Base-by-base conservation (phyloP, 1,140 invertebrate genomes). In the Atta texana region DNA sequence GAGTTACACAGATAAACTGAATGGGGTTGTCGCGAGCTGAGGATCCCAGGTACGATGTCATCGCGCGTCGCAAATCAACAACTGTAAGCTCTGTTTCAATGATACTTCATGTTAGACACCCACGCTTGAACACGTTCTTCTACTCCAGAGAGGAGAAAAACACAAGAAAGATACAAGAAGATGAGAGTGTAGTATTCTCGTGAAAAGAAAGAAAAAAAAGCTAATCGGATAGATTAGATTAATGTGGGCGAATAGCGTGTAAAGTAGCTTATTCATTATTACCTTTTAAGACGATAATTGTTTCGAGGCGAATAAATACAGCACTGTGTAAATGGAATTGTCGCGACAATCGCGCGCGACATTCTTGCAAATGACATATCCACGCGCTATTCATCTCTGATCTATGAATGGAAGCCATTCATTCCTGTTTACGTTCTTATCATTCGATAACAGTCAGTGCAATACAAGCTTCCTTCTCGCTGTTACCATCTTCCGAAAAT, bases 71-170 rank as follows among this genome's bases (percentile, higher is more conserved):
- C 31, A 8, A 24, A 6, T 16, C 21, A 21, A 81, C 77, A 57
- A 71, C 57, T 74, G 39, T n/a, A 16, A 49, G 34, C 24, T 24
- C 68, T 14, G 16, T 21, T n/a, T 49, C 63, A 69, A 71, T 24
- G 68, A 51, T 31, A 49, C 53, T 72, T 34, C 24, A 59, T n/a
- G 51, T 86, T 75, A 80, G 87, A 77, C 75, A 68, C 61, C 87
- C 55, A 89, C 75, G 80, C 88, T 89, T 75, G 57, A 89, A 76
- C 87, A 86, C 87, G 87, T 89, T 74, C 61, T 31, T 66, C 53
- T 61, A 74, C 87, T 89, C 68, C 57, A 72, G 21, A 24, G 71
- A 72, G 24, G 18, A 21, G 7, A 55, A n/a, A 34, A 18, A 55
- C 3, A n/a, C 16, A 16, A 57, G 8, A 8, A 7, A 57, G n/a